Conservation (phyloP, 2,113 vertebrate species). For the Tursiops truncatus region DNA sequence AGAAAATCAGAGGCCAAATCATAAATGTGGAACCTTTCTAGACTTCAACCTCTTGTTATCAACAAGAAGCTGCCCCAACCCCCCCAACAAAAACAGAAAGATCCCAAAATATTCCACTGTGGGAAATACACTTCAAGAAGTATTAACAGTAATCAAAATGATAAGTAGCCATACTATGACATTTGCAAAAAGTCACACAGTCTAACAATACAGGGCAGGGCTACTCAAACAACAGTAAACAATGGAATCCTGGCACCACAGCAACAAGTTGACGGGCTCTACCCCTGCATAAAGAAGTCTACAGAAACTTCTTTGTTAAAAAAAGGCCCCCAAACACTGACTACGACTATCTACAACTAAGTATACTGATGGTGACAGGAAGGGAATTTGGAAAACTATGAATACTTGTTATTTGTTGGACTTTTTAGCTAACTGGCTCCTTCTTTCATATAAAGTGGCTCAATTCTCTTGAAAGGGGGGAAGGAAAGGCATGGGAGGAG, state of each 20-base stretch:
- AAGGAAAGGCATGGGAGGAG: not conserved
- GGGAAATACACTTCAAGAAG: not conserved
- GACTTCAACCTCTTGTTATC: not conserved
- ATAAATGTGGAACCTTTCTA: not conserved
- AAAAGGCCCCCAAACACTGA: not conserved
- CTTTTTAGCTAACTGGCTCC: not conserved
- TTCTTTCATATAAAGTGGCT: not conserved
- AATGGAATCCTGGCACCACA: not conserved
- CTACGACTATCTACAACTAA: not conserved
- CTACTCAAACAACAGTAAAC: not conserved
- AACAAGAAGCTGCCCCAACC: not conserved
- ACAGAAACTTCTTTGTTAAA: not conserved
- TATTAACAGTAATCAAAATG: slow-evolving; percentile 25
- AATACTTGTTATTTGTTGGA: not conserved
- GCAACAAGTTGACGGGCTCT: not conserved
- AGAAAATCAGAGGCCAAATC: not conserved
- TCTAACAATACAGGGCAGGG: not conserved
- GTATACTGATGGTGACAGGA: not conserved
- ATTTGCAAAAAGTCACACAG: not conserved
- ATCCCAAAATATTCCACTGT: not conserved
- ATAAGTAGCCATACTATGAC: not conserved
- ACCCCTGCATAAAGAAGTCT: not conserved
- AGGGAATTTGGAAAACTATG: not conserved
- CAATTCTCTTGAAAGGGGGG: not conserved
- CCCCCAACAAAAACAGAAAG: not conserved